Evolutionary conservation across 92 coral and sea anemone genomes (phyloP).

Genomic region (Heteractis magnifica): DNA sequence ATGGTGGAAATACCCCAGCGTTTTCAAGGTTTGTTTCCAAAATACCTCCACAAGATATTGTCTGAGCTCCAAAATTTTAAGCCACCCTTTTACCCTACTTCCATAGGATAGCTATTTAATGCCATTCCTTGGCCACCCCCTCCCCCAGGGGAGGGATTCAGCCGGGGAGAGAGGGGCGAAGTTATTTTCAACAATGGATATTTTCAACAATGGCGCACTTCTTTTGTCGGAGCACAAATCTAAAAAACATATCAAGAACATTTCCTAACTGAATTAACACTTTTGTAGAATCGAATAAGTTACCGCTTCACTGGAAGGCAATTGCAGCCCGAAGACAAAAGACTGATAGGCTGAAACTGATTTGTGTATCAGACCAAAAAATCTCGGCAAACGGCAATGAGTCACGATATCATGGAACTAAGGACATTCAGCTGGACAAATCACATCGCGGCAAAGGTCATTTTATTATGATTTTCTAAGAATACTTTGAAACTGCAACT

Average conservation of each 20-base stretch:
- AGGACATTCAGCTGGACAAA: background rate
- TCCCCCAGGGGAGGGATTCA: no score
- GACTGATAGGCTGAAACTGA: background rate
- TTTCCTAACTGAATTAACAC: background rate
- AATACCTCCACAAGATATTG: no score
- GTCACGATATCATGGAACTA: background rate
- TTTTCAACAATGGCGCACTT: background rate
- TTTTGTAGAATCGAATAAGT: background rate
- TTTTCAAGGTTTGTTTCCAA: no score
- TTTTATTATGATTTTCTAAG: no score
- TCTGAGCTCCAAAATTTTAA: no score
- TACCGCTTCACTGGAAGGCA: slow-evolving; percentile 5
- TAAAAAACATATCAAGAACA: background rate
- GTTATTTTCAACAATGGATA: background rate
- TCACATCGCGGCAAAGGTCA: background rate
- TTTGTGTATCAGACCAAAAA: background rate
- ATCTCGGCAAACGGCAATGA: background rate
- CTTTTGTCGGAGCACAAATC: background rate
- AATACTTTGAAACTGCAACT: no score
- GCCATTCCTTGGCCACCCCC: no score
- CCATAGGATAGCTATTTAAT: no score
- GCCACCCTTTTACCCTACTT: no score
- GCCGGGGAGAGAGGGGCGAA: no score
- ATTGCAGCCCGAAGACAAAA: background rate
- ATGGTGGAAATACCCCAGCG: no score